phyloP scores from a whole-genome alignment of 2,797 vertebrate genomes.

The Rhinatrema bivittatum region DNA sequence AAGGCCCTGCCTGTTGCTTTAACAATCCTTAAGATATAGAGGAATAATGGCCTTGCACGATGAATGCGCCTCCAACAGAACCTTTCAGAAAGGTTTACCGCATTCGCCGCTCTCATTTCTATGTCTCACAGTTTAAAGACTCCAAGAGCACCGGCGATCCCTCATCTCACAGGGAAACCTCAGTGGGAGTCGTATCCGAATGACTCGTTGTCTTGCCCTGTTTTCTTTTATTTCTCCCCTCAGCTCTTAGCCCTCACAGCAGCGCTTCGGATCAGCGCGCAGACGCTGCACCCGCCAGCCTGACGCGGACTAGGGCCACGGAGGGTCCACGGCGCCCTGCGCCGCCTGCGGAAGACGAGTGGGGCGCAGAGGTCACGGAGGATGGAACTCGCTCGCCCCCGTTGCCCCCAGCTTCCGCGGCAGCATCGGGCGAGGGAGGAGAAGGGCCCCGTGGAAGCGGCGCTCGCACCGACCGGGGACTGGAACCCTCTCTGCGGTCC shows the following conservation, averaged over 20 bases:
- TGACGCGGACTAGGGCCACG: not conserved
- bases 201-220: not conserved
- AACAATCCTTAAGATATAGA: no score
- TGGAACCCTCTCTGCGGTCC: constrained; percentile 15
- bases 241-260: not conserved
- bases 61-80: no score
- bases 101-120: no score
- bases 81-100: no score
- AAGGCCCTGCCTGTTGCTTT: no score
- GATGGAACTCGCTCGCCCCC: not conserved
- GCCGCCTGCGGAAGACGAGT: not conserved
- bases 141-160: no score
- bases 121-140: no score
- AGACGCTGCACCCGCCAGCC: not conserved
- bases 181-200: no score
- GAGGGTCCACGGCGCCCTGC: rapidly evolving
- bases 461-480: not conserved
- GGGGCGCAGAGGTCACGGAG: rapidly evolving
- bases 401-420: not conserved
- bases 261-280: rapidly evolving
- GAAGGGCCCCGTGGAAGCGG: not conserved
- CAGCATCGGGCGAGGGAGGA: rapidly evolving
- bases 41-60: no score
- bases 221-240: constrained; percentile 11
- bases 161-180: no score